These are phyloP conservation scores for Agapostemon virescens DNA, from an alignment of 2,888 invertebrate genomes.

Conservation along the genomic window DNA sequence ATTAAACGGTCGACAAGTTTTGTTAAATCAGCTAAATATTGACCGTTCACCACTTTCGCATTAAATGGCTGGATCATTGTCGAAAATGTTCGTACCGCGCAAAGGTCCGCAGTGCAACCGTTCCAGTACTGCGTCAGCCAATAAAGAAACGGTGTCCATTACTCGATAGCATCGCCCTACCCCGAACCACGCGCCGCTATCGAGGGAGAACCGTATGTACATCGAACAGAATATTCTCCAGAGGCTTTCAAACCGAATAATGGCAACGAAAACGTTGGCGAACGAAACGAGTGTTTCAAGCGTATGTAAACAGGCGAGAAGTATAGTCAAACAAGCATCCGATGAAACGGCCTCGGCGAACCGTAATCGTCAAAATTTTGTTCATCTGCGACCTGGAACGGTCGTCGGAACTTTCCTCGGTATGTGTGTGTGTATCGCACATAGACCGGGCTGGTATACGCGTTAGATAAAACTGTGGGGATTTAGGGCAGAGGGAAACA, in stretches of 20 bases:
- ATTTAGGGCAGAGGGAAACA: conserved; percentile 12
- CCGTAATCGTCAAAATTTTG: background rate
- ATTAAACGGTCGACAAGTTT: background rate
- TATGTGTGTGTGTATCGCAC: background rate
- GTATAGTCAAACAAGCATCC: background rate
- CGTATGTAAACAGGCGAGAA: background rate
- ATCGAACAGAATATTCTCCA: background rate
- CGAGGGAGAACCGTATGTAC: background rate
- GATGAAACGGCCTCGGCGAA: background rate
- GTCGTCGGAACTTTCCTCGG: background rate
- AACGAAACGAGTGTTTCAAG: background rate
- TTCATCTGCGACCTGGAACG: background rate
- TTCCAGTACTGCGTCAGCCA: background rate
- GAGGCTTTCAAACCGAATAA: background rate
- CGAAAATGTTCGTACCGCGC: background rate
- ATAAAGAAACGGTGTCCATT: background rate
- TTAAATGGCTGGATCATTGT: background rate
- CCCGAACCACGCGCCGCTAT: background rate
- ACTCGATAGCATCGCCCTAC: background rate
- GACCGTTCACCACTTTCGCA: background rate
- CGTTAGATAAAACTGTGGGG: background rate
- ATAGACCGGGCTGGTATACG: background rate
- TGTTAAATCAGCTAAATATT: background rate
- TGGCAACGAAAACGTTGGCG: background rate
- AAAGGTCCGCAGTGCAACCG: background rate